These are phyloP conservation scores for Lytechinus variegatus DNA, from an alignment of 35 echinoderm and acorn worm species.

Conservation along the genomic window DNA sequence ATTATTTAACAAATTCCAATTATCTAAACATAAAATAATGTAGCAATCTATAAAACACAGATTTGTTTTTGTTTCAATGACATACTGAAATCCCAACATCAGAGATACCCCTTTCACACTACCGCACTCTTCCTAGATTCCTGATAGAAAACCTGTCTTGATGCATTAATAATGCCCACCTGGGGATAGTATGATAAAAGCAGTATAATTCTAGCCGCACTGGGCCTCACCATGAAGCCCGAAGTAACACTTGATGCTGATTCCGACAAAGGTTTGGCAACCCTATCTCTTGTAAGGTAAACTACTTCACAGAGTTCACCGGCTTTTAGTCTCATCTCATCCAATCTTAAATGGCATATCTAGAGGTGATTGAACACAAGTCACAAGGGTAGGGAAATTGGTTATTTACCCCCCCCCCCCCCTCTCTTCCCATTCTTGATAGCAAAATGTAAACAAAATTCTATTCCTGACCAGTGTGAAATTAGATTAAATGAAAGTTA, in stretches of 20 bases:
- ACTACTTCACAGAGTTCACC: constrained; percentile 9
- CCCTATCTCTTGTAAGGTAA: constrained; percentile 1
- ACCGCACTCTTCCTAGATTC: too few relatives aligned
- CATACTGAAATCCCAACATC: too few relatives aligned
- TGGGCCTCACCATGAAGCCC: not conserved
- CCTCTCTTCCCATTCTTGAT: not conserved
- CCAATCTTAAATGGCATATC: not conserved
- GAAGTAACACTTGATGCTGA: not conserved
- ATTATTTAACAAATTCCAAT: too few relatives aligned
- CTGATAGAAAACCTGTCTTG: not conserved
- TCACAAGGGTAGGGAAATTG: not conserved
- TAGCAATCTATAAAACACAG: too few relatives aligned
- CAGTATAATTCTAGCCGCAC: not conserved
- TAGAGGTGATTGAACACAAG: not conserved
- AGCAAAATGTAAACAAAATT: too few relatives aligned
- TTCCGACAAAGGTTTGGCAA: not conserved
- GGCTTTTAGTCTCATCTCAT: not conserved
- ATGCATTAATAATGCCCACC: not conserved
- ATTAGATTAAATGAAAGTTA: too few relatives aligned
- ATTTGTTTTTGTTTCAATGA: too few relatives aligned
- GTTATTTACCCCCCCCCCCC: not conserved
- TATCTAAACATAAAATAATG: too few relatives aligned
- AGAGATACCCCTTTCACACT: too few relatives aligned
- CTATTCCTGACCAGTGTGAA: too few relatives aligned
- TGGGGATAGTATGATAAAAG: not conserved